Conservation (phyloP, 2,888 invertebrate genomes). For the Melolontha melolontha region DNA sequence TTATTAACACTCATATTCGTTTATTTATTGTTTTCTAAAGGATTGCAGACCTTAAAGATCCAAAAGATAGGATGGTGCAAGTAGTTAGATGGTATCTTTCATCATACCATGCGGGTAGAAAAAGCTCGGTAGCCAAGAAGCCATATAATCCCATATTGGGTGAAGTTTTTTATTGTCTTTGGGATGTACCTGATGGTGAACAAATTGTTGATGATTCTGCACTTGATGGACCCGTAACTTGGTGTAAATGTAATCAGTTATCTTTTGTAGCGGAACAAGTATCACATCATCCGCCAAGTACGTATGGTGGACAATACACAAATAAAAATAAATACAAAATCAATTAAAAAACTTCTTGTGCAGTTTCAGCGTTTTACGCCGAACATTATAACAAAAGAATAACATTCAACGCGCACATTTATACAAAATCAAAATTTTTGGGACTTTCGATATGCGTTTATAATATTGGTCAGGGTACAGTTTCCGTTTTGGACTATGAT, state of each 20-base stretch:
- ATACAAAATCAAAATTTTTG: constrained; percentile 99
- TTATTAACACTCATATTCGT: neutral
- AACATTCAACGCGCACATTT: constrained; percentile 94
- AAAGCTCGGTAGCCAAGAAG: constrained; percentile 97
- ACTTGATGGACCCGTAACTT: constrained; percentile 89
- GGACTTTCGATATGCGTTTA: constrained; percentile 98
- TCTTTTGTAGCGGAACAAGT: constrained; percentile 98
- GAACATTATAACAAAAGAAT: constrained; percentile 93
- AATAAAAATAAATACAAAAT: too few relatives aligned
- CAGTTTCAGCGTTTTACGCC: constrained; percentile 98
- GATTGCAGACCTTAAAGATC: constrained; percentile 88
- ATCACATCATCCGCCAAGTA: constrained; percentile 98
- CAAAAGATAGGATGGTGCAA: constrained; percentile 92
- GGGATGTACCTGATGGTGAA: constrained; percentile 73
- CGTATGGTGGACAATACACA: neutral
- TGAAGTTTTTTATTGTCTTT: constrained; percentile 91
- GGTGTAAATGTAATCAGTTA: constrained; percentile 89
- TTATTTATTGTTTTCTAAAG: constrained; percentile 65
- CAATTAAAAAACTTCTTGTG: constrained; percentile 49
- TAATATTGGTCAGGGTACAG: constrained; percentile 94
- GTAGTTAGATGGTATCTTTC: constrained; percentile 97
- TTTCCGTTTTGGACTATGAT: constrained; percentile 89
- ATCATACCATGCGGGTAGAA: constrained; percentile 98
- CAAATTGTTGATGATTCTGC: constrained; percentile 34
- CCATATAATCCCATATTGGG: constrained; percentile 99